A percentile compares a stretch with the other conserved stretches of the same genome.
These are phyloP conservation scores for Arothron firmamentum DNA, from an alignment of 2,113 vertebrate genomes.

Conservation along the genomic window DNA sequence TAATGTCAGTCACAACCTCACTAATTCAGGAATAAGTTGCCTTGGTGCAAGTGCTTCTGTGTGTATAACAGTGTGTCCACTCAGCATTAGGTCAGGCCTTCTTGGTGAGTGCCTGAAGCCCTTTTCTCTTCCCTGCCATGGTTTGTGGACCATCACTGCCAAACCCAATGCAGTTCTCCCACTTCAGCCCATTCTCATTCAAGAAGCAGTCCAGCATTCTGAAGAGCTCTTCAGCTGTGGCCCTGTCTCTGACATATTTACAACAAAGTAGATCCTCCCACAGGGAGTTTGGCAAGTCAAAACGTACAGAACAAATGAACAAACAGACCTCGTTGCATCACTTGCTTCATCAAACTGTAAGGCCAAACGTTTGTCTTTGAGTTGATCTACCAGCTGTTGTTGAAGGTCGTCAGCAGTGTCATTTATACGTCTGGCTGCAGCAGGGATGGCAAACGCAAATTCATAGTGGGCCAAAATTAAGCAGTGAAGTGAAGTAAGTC, in stretches of 20 bases:
- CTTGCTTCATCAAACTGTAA: conserved; percentile 20
- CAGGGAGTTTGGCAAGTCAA: conserved; percentile 19
- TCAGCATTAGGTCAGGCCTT: neutral
- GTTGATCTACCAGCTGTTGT: conserved; percentile 19
- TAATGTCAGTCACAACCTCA: conserved; percentile 13
- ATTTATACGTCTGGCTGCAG: conserved; percentile 12
- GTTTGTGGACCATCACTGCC: conserved; percentile 20
- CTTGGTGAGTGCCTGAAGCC: too few relatives aligned
- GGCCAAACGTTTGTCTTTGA: conserved; percentile 17
- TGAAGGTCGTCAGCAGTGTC: conserved; percentile 14
- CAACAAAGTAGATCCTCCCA: conserved; percentile 26
- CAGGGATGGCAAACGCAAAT: too few relatives aligned
- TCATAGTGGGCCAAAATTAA: too few relatives aligned
- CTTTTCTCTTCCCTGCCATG: conserved; percentile 1
- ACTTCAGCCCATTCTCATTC: conserved; percentile 2
- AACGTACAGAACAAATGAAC: conserved; percentile 7
- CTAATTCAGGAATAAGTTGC: neutral
- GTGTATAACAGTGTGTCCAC: conserved; percentile 13
- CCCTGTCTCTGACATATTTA: conserved; percentile 27
- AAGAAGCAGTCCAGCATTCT: conserved; percentile 2
- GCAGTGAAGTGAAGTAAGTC: too few relatives aligned
- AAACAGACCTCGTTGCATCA: conserved; percentile 21
- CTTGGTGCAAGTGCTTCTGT: conserved; percentile 12
- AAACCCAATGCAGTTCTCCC: neutral
- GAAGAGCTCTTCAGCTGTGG: conserved; percentile 12